Evolutionary conservation across 2,797 vertebrate species (phyloP).

Genomic region (Myiotriccus ornatus): DNA sequence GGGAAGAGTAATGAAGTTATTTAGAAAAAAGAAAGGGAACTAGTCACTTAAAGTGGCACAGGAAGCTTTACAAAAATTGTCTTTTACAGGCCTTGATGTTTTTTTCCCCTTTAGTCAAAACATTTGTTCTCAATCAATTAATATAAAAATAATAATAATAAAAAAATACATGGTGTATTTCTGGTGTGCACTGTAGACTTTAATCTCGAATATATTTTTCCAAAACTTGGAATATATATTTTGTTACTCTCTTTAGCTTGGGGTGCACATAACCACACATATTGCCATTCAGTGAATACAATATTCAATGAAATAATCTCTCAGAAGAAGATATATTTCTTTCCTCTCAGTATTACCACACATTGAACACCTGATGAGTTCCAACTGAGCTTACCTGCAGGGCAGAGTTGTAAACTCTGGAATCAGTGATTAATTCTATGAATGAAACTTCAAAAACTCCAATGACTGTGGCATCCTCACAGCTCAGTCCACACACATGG

Average conservation of each 20-base stretch:
- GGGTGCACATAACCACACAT: accelerated
- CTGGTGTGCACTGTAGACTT: neutral
- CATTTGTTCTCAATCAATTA: neutral
- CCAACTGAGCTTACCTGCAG: neutral
- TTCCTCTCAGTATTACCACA: neutral
- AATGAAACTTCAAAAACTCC: neutral
- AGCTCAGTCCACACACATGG: neutral
- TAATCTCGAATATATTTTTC: neutral
- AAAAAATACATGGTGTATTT: neutral
- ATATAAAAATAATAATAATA: neutral
- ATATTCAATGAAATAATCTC: neutral
- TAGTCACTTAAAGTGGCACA: neutral
- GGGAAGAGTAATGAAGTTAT: constrained; percentile 4
- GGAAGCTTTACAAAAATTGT: neutral
- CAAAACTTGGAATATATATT: neutral
- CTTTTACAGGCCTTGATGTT: neutral
- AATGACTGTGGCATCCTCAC: neutral
- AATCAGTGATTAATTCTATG: neutral
- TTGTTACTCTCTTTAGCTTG: neutral
- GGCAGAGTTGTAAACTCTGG: neutral
- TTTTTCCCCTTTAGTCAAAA: neutral
- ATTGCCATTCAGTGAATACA: neutral
- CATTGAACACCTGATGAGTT: neutral
- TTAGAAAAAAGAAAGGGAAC: neutral
- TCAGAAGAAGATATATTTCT: neutral